Base-by-base conservation (phyloP, 2,888 invertebrate species). In the Ichneumon xanthorius region DNA sequence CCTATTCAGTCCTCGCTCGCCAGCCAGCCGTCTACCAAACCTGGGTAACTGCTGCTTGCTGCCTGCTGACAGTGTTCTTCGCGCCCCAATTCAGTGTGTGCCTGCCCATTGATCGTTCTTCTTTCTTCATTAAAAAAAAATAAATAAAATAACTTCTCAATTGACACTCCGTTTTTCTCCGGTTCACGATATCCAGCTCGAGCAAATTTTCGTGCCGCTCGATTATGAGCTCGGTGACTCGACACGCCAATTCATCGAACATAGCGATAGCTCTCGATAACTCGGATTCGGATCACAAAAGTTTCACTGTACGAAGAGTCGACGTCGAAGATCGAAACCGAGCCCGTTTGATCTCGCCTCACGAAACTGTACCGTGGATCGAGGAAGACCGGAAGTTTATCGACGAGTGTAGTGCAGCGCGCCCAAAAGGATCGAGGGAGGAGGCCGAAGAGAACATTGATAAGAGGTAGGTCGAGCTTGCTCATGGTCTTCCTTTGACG, bases 1-100 rank as follows among this genome's bases (percentile, higher is more conserved):
- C 87, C 89, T 92, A 89, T 92, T 93, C 92, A 93, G 93, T 93
- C 90, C 91, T 92, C 92, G 92, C 89, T 91, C 91, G 92, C 91
- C 93, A 92, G 92, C 91, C 92, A 92, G 91, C 92, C 90, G 82
- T 85, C 82, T 53, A 83, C 80, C 79, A 81, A 84, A 82, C 72
- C 79, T 81, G 84, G 84, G 33, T 86, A 80, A 89, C 88, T 88
- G 88, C 71, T 48, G 68, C 58, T 63, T 26, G 37, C 26, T 26
- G 40, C 61, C 19, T 37, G 45, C 58, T 61, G 77, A 68, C 77
- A 78, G 68, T 78, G 67, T 68, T 7, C 55, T 89, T 90, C 86
- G 87, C 89, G 89, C 87, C 86, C 88, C 84, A 82, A 73, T 89
- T 86, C 33, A 80, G 84, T 83, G 86, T 84, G 83, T 76, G 71